Evolutionary conservation across 1,140 invertebrate species (phyloP).

Genomic region (Acromyrmex echinatior): DNA sequence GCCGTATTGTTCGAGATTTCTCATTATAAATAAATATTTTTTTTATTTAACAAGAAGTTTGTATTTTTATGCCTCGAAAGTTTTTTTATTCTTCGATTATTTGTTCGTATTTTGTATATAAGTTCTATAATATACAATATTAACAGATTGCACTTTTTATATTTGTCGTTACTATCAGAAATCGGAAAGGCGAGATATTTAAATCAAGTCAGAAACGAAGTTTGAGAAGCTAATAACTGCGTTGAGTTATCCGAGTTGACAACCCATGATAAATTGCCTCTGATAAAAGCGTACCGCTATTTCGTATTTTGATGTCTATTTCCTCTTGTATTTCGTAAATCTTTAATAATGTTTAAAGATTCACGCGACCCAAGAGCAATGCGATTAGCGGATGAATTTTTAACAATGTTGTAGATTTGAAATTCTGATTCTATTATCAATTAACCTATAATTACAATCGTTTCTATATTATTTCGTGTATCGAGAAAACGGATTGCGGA

Average conservation of each 20-base stretch:
- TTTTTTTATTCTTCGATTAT: neutral
- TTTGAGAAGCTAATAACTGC: constrained; percentile 47
- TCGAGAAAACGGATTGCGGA: neutral
- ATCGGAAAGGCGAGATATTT: constrained; percentile 48
- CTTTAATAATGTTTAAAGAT: constrained; percentile 20
- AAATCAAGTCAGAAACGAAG: constrained; percentile 39
- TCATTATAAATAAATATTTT: constrained; percentile 16
- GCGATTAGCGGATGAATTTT: constrained; percentile 18
- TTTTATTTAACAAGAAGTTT: neutral
- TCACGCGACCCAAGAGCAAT: neutral
- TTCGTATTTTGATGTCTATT: constrained; percentile 45
- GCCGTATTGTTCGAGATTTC: neutral
- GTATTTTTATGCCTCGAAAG: neutral
- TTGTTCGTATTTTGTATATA: neutral
- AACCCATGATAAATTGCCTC: constrained; percentile 58
- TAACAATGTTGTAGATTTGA: neutral
- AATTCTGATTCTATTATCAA: neutral
- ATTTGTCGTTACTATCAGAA: constrained; percentile 18
- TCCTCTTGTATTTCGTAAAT: constrained; percentile 10
- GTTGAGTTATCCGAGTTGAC: constrained; percentile 49
- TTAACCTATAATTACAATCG: neutral
- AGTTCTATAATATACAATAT: constrained; percentile 3
- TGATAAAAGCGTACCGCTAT: constrained; percentile 71
- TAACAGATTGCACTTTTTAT: constrained; percentile 2
- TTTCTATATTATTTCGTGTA: neutral